Base-by-base conservation (phyloP, 2,888 invertebrate genomes). In the Acleris cristana region DNA sequence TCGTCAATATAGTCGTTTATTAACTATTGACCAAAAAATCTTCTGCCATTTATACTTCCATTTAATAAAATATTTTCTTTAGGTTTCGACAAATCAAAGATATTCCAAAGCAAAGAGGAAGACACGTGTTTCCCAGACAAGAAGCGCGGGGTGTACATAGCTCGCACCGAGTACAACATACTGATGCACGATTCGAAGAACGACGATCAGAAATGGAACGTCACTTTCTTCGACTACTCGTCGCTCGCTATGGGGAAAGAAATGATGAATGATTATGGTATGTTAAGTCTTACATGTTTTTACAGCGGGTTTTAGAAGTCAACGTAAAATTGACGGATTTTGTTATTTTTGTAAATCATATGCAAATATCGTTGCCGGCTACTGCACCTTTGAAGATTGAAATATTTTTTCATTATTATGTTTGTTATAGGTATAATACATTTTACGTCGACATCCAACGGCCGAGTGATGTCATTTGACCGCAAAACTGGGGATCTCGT, bases 211-310 rank as follows among this genome's bases (percentile, higher is more conserved):
- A 95, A 96, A 80, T 99, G 99, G 99, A 99, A 99, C 90, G 97
- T 99, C 6, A 99, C 99, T 0, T 99, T 97, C 91, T 97, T 96
- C 80, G 99, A 99, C 89, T 99, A 99, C 85, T 96, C 98, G 2
- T 96, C 98, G 1, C 95, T 95, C 81, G 96, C 95, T 72, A 97
- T 96, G 95, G 95, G 95, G 55, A 95, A 95, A 60, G 96, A 97
- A 82, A 94, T 95, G 87, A 90, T 95, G 4, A 95, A 95, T 77
- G 96, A 96, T 87, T 98, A 98, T 90, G 96, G 97, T 97, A 83
- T 85, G 90, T 82, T 1, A 4, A 14, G 12, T 12, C 3, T 48
- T 23, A 51, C 34, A 40, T 40, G 14, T 14, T 40, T 30, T 40
- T 40, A 40, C 40, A 34, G 34, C 10, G 3, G 8, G 34, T 34